Conservation (phyloP, 1,140 invertebrate genomes). For the Acromyrmex echinatior region DNA sequence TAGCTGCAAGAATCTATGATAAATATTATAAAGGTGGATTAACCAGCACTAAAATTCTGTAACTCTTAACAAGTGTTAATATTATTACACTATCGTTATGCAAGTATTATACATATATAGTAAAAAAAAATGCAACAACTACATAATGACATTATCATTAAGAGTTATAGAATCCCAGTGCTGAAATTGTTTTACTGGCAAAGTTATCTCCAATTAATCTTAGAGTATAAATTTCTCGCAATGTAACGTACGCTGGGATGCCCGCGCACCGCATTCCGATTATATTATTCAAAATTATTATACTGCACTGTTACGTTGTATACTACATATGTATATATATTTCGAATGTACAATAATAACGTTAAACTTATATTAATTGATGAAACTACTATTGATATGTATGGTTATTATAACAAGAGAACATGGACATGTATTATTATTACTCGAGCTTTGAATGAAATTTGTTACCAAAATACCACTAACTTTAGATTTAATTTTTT, state of each 20-base stretch:
- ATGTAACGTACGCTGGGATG: not conserved
- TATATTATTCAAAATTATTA: conserved; percentile 32
- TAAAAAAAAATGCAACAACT: no score
- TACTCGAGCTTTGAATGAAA: conserved; percentile 18
- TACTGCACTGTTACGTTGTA: not conserved
- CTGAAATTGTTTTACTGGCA: not conserved
- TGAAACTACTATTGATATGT: not conserved
- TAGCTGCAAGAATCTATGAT: not conserved
- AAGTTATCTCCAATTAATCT: conserved; percentile 8
- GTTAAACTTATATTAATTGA: conserved; percentile 10
- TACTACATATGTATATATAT: not conserved
- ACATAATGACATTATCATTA: no score
- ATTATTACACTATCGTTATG: no score
- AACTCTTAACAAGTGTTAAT: no score
- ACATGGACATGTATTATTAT: not conserved
- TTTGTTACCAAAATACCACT: not conserved
- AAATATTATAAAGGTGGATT: no score
- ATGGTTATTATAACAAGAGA: not conserved
- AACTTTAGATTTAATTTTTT: conserved; percentile 22
- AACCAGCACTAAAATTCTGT: no score
- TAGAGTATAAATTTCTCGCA: conserved; percentile 1
- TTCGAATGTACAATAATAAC: not conserved
- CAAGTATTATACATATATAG: no score
- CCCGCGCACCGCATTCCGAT: not conserved
- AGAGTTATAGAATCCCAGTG: no score